Percentiles rank a stretch among this genome's conserved stretches.
phyloP scores from a whole-genome alignment of 2,888 invertebrate genomes.

The Melipona bicolor region DNA sequence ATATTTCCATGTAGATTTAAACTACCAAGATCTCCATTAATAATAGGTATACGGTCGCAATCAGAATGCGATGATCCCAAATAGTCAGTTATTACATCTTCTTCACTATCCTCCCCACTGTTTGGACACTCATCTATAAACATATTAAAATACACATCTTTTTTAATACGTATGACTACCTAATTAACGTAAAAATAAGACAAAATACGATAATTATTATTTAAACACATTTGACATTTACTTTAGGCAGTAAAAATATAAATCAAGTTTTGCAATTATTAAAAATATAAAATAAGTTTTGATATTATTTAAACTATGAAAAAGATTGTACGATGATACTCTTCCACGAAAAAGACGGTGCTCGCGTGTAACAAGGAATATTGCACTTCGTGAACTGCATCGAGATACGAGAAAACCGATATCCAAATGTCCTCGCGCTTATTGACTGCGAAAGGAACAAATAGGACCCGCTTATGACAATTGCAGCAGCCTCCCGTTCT shows the following conservation, averaged over 20 bases:
- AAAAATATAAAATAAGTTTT: not conserved
- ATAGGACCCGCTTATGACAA: slow-evolving; percentile 59
- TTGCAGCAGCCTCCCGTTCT: slow-evolving; percentile 58
- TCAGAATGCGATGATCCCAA: slow-evolving; percentile 83
- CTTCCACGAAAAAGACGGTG: slow-evolving; percentile 11
- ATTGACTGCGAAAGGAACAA: slow-evolving; percentile 68
- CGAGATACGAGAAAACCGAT: slow-evolving; percentile 72
- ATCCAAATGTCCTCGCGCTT: slow-evolving; percentile 68
- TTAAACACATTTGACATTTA: not conserved
- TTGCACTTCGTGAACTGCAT: slow-evolving; percentile 52
- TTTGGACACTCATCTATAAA: slow-evolving; percentile 88
- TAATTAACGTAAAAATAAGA: not conserved
- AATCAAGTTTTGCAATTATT: not conserved
- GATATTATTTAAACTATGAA: not conserved
- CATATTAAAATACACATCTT: slow-evolving; percentile 9
- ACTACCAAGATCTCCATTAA: slow-evolving; percentile 72
- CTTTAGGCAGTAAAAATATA: not conserved
- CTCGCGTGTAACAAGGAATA: slow-evolving; percentile 31
- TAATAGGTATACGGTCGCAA: slow-evolving; percentile 77
- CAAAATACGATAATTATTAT: not conserved
- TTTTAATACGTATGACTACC: not conserved
- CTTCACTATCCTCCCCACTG: slow-evolving; percentile 91
- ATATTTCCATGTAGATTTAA: slow-evolving; percentile 75
- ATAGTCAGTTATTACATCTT: slow-evolving; percentile 92
- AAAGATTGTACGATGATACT: not conserved